Conservation (phyloP, 2,113 vertebrate species). For the Nycticryphes semicollaris region DNA sequence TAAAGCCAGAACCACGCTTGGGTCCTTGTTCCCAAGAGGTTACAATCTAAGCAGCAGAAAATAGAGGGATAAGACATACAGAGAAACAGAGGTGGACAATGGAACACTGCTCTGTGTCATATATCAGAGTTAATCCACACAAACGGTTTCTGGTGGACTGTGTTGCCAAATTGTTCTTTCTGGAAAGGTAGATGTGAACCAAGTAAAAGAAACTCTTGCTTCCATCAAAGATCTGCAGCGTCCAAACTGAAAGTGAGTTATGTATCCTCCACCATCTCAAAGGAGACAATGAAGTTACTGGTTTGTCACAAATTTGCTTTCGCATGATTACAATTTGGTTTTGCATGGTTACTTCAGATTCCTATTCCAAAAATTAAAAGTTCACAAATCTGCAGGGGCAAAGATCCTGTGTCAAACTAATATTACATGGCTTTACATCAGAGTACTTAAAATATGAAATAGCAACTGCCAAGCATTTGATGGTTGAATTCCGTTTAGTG, state of each 20-base stretch:
- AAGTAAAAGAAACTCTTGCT: not conserved
- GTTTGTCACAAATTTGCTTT: not conserved
- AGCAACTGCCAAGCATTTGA: not conserved
- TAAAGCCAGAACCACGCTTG: not conserved
- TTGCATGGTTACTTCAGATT: not conserved
- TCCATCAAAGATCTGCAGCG: not conserved
- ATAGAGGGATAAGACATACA: not conserved
- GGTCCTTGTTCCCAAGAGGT: not conserved
- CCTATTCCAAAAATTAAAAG: not conserved
- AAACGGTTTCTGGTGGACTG: not conserved
- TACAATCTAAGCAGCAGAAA: not conserved
- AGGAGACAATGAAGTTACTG: not conserved
- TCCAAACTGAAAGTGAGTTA: not conserved
- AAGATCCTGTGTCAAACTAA: not conserved
- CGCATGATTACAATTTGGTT: rapidly evolving
- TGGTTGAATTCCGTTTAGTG: not conserved
- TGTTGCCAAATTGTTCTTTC: not conserved
- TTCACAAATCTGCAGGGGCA: not conserved
- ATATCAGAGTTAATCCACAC: not conserved
- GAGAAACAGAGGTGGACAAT: not conserved
- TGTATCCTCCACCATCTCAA: not conserved
- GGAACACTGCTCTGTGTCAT: not conserved
- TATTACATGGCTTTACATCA: not conserved
- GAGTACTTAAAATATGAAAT: not conserved
- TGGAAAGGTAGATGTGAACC: not conserved